A percentile compares a stretch with the other conserved stretches of the same genome.
These are phyloP conservation scores for Meiosimyza platycephala DNA, from an alignment of 2,888 invertebrate genomes.

Conservation along the genomic window DNA sequence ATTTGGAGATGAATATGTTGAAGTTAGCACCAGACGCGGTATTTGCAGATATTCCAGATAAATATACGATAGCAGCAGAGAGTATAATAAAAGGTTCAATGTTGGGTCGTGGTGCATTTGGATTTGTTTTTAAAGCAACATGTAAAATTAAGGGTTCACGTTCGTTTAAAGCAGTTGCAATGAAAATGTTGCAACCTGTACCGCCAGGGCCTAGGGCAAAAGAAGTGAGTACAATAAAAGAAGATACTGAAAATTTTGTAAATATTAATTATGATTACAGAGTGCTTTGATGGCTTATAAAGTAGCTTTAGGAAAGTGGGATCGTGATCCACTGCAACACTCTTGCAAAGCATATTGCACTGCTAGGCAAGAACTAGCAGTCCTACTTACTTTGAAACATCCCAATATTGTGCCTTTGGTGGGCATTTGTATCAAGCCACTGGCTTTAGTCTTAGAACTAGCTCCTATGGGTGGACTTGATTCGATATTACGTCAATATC, in stretches of 20 bases:
- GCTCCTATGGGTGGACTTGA: slow-evolving; percentile 93
- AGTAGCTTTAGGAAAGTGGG: slow-evolving; percentile 90
- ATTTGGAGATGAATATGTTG: slow-evolving; percentile 79
- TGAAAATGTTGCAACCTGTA: slow-evolving; percentile 96
- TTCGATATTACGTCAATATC: slow-evolving; percentile 83
- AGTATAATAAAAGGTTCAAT: slow-evolving; percentile 81
- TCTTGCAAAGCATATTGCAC: slow-evolving; percentile 97
- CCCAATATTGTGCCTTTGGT: slow-evolving; percentile 92
- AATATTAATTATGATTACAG: slow-evolving; percentile 44
- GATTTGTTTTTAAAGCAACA: slow-evolving; percentile 90
- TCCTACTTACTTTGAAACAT: slow-evolving; percentile 86
- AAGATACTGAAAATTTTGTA: neutral
- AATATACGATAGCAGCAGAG: slow-evolving; percentile 84
- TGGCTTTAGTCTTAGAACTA: slow-evolving; percentile 88
- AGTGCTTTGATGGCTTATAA: slow-evolving; percentile 67
- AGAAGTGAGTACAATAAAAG: slow-evolving; percentile 54
- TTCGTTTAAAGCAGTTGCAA: slow-evolving; percentile 79
- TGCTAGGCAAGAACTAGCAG: slow-evolving; percentile 92
- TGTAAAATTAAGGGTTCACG: slow-evolving; percentile 74
- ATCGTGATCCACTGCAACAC: slow-evolving; percentile 89
- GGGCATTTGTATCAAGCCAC: slow-evolving; percentile 89
- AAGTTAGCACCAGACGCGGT: slow-evolving; percentile 95
- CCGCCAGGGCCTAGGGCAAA: slow-evolving; percentile 75
- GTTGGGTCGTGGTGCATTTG: slow-evolving; percentile 97
- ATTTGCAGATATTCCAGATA: slow-evolving; percentile 88